Conservation (phyloP, 2,797 vertebrate genomes). For the Chelmon rostratus region DNA sequence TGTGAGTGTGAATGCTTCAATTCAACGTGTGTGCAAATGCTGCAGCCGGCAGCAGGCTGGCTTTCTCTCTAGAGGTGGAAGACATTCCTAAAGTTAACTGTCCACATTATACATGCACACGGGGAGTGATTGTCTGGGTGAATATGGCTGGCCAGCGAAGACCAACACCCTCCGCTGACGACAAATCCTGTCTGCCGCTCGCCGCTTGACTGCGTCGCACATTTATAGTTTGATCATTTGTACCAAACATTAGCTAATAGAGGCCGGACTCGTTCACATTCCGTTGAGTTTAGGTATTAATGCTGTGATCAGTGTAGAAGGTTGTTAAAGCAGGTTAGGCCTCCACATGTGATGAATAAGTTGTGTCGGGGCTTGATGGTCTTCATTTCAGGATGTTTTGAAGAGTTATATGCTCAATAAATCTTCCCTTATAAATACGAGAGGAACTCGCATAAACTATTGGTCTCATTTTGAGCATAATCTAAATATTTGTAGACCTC, state of each 20-base stretch:
- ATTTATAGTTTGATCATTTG: constrained; percentile 28
- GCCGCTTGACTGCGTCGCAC: constrained; percentile 33
- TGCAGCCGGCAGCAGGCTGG: constrained; percentile 30
- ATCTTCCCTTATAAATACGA: constrained; percentile 66
- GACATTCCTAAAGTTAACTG: constrained; percentile 80
- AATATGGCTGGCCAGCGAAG: constrained; percentile 54
- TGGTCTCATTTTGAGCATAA: constrained; percentile 64
- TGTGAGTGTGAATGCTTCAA: constrained; percentile 32
- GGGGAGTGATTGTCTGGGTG: constrained; percentile 72
- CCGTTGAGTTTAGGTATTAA: constrained; percentile 32
- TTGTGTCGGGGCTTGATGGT: constrained; percentile 33
- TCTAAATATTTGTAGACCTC: constrained; percentile 74
- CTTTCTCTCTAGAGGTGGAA: constrained; percentile 52
- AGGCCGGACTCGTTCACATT: constrained; percentile 34
- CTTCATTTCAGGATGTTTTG: constrained; percentile 70
- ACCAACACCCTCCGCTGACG: constrained; percentile 59
- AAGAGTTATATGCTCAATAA: constrained; percentile 65
- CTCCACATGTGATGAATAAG: constrained; percentile 53
- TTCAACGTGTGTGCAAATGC: constrained; percentile 26
- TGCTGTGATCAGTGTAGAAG: constrained; percentile 24
- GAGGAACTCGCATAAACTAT: constrained; percentile 59
- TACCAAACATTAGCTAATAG: constrained; percentile 10
- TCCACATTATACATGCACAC: constrained; percentile 72
- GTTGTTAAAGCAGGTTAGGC: constrained; percentile 30
- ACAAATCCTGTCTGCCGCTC: constrained; percentile 53